These are phyloP conservation scores for Drosophila recens DNA, from an alignment of 2,888 invertebrate genomes.

Conservation along the genomic window DNA sequence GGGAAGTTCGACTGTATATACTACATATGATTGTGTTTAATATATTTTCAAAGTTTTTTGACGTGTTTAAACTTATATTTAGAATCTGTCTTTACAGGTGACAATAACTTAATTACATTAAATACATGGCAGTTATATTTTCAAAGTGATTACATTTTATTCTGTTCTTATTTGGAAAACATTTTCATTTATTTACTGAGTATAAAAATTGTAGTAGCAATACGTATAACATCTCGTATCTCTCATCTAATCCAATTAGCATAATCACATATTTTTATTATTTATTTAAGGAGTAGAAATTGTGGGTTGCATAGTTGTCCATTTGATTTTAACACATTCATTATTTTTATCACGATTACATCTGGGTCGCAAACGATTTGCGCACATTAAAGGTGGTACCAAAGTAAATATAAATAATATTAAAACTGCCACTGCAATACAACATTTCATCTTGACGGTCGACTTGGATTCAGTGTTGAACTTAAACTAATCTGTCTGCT, in stretches of 20 bases:
- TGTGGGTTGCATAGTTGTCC: background rate
- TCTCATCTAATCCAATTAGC: background rate
- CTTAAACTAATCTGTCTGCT: background rate
- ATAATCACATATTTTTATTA: background rate
- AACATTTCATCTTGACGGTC: slow-evolving; percentile 4
- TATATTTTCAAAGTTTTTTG: too few species aligned
- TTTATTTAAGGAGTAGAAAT: background rate
- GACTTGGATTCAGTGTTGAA: background rate
- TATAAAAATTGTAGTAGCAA: too few species aligned
- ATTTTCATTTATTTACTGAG: too few species aligned
- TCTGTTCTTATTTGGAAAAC: background rate
- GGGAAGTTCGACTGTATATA: too few species aligned
- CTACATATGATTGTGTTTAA: too few species aligned
- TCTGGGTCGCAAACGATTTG: background rate
- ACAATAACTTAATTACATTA: too few species aligned
- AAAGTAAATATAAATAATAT: background rate
- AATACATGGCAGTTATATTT: too few species aligned
- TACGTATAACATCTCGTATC: background rate
- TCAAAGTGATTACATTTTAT: background rate
- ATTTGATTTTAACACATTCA: background rate
- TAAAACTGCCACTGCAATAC: background rate
- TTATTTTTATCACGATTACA: background rate
- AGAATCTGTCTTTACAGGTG: too few species aligned
- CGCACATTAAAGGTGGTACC: background rate
- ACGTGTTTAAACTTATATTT: too few species aligned